Percentiles rank a stretch among this genome's conserved stretches.
phyloP scores from a whole-genome alignment of 2,888 invertebrate genomes.

The Octodonta nipae region DNA sequence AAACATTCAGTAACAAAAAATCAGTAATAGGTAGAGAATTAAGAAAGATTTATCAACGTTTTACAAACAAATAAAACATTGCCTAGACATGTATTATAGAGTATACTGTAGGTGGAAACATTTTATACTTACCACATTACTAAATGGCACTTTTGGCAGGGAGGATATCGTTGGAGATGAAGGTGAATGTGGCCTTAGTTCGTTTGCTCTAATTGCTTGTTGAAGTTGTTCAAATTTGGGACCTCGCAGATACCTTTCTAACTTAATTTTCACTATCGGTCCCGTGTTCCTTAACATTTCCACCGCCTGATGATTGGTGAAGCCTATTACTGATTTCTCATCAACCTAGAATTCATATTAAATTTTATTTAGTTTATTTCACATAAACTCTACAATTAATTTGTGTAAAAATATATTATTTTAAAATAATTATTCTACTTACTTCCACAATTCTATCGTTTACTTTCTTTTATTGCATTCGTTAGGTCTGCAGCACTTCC shows the following conservation, averaged over 20 bases:
- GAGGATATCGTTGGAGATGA: conserved; percentile 59
- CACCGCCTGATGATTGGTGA: conserved; percentile 88
- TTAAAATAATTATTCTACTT: too few species aligned
- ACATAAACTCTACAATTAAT: too few species aligned
- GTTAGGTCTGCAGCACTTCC: conserved; percentile 92
- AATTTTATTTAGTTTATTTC: too few species aligned
- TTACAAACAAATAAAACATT: too few species aligned
- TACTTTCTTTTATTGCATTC: conserved; percentile 75
- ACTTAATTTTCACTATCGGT: conserved; percentile 51
- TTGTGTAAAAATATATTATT: too few species aligned
- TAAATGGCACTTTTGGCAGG: conserved; percentile 61
- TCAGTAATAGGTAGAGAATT: too few species aligned
- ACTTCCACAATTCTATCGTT: conserved; percentile 94
- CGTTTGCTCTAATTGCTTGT: conserved; percentile 62
- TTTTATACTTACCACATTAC: conserved; percentile 49
- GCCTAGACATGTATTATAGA: too few species aligned
- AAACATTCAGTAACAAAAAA: too few species aligned
- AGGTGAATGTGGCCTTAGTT: conserved; percentile 47
- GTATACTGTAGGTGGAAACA: too few species aligned
- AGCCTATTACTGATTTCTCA: conserved; percentile 75
- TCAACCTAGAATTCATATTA: conserved; percentile 61
- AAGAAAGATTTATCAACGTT: too few species aligned
- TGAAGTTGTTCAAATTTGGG: conserved; percentile 74
- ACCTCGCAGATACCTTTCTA: conserved; percentile 72
- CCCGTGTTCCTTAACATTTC: conserved; percentile 76